Conservation (phyloP, 1,140 invertebrate genomes). For the Phthorimaea operculella region DNA sequence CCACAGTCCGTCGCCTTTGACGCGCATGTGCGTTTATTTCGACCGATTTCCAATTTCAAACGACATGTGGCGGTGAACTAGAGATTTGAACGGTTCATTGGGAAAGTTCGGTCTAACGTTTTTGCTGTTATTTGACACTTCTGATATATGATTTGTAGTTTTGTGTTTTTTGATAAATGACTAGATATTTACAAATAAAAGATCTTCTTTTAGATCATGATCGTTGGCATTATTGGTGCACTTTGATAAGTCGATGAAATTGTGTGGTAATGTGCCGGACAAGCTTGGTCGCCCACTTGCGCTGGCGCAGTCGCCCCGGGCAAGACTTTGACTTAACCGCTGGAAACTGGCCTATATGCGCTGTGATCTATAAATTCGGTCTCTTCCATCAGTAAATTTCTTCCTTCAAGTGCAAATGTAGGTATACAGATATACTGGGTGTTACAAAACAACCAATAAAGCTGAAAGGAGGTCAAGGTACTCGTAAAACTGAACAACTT, state of each 20-base stretch:
- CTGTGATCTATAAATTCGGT: too few species aligned
- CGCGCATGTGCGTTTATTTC: conserved; percentile 43
- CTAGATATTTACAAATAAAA: too few species aligned
- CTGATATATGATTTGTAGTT: too few species aligned
- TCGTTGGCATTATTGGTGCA: background rate
- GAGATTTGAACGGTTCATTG: conserved; percentile 27
- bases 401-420: too few species aligned
- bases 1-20: conserved; percentile 21
- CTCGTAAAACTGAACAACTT: too few species aligned
- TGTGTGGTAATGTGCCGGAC: conserved; percentile 48
- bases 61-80: conserved; percentile 28
- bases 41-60: conserved; percentile 11
- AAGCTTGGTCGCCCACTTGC: conserved; percentile 17
- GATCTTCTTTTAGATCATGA: too few species aligned
- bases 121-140: too few species aligned
- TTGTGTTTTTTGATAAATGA: too few species aligned
- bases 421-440: too few species aligned
- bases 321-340: background rate
- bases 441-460: too few species aligned
- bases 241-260: conserved; percentile 36
- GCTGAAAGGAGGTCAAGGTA: too few species aligned
- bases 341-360: background rate
- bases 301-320: background rate
- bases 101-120: background rate
- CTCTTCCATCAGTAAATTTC: too few species aligned